Base-by-base conservation (phyloP, 2,888 invertebrate species). In the Volucella inanis region DNA sequence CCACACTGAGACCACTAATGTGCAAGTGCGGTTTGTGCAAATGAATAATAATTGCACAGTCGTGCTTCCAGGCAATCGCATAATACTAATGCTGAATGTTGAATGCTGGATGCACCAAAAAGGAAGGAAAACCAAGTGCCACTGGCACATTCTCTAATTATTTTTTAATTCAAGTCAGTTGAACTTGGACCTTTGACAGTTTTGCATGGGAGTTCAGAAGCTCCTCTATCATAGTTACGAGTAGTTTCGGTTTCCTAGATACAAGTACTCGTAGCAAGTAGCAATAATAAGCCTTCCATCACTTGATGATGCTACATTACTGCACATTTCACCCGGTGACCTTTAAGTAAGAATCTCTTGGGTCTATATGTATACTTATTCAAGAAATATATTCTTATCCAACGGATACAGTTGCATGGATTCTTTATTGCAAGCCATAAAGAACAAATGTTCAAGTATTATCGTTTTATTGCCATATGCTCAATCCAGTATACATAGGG, bases 141-240 rank as follows among this genome's bases (percentile, higher is more conserved):
- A 67, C 75, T 75, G 76, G 84, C 62, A 57, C 74, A 78, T 76
- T 82, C 72, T 83, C 83, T 87, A 85, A 83, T 87, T 86, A 79
- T 86, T 87, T 85, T 87, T 84, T 76, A 87, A 87, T 87, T 87
- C 87, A 86, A 87, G 86, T 87, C 87, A 85, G 75, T 87, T 87
- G 87, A 87, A 87, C 87, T 85, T 86, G 78, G 87, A 87, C 87
- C 87, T 87, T 83, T 87, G 87, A 79, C 87, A 83, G 68, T 85
- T 80, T 80, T 68, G 81, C 68, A 81, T 81, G 76, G 52, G 76
- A 81, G 87, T 87, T 87, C 87, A 84, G 80, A 81, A 83, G 81
- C 80, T 75, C 74, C 74, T 52, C 18, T 22, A 22, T 22, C 18
- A 2, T 22, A 22, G 70, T 62, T 85, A 31, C 31, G 31, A 31